Conservation (phyloP, 1,140 invertebrate species). For the Agraylea sexmaculata region DNA sequence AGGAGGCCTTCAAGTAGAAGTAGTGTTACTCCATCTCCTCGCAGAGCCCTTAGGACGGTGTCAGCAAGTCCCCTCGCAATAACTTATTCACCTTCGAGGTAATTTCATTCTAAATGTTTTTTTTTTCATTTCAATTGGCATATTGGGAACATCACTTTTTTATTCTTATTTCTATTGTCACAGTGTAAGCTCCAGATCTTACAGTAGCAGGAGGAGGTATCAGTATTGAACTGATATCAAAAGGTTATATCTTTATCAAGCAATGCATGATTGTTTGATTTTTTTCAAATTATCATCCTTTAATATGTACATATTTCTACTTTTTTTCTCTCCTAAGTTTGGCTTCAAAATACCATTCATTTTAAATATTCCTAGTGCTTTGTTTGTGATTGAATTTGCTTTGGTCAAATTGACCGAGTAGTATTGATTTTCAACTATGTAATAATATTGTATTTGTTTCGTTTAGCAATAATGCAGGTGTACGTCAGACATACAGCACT, state of each 20-base stretch:
- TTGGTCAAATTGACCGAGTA: too few relatives aligned
- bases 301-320: too few relatives aligned
- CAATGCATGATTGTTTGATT: too few relatives aligned
- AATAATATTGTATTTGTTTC: constrained; percentile 2
- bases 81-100: constrained; percentile 11
- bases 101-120: constrained; percentile 1
- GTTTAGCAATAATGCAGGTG: constrained; percentile 8
- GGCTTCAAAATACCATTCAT: too few relatives aligned
- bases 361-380: too few relatives aligned
- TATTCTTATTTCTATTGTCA: neutral
- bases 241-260: too few relatives aligned
- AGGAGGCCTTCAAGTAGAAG: constrained; percentile 11
- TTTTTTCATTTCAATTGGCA: neutral
- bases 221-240: too few relatives aligned
- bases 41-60: constrained; percentile 7
- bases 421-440: neutral
- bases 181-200: constrained; percentile 10
- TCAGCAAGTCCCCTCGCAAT: constrained; percentile 10
- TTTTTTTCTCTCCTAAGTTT: too few relatives aligned
- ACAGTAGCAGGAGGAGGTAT: constrained; percentile 10
- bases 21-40: constrained; percentile 9
- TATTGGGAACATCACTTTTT: neutral
- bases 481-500: constrained; percentile 18
- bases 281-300: too few relatives aligned
- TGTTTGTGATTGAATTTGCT: too few relatives aligned